Evolutionary conservation across 2,888 invertebrate genomes (phyloP).

Genomic region (Germaria angustata): DNA sequence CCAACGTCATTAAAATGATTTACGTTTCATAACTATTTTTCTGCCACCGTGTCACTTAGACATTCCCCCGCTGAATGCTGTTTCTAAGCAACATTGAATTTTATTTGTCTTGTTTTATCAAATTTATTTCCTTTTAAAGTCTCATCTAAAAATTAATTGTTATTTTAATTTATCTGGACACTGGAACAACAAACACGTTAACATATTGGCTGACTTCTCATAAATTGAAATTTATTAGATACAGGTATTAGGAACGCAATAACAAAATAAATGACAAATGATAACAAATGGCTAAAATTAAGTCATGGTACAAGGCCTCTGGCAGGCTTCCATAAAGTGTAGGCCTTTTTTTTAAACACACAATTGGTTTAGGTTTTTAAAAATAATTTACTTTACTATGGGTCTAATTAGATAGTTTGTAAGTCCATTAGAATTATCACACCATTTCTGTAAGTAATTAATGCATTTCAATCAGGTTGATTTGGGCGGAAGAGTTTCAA

Average conservation of each 20-base stretch:
- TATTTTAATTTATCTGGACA: conserved; percentile 47
- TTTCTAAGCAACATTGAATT: background rate
- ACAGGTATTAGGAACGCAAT: conserved; percentile 26
- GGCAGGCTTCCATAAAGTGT: background rate
- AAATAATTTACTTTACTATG: conserved; percentile 3
- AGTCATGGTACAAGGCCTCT: background rate
- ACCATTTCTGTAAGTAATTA: background rate
- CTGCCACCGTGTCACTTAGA: conserved; percentile 1
- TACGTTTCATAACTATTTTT: conserved; percentile 29
- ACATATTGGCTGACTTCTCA: conserved; percentile 49
- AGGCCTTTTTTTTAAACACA: background rate
- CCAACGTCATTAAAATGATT: conserved; percentile 56
- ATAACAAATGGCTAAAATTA: conserved; percentile 17
- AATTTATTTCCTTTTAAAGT: conserved; percentile 43
- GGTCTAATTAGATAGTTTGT: background rate
- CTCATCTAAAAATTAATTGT: conserved; percentile 55
- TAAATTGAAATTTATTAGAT: conserved; percentile 44
- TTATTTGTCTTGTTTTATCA: conserved; percentile 36
- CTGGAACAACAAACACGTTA: background rate
- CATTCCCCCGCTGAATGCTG: background rate
- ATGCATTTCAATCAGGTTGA: background rate
- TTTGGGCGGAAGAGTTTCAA: too few relatives aligned
- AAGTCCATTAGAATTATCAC: background rate
- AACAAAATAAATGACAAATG: conserved; percentile 43
- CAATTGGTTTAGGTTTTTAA: conserved; percentile 14